Percentiles rank a stretch among this genome's conserved stretches.
These are phyloP conservation scores for Callaeas wilsoni DNA, from an alignment of 2,113 vertebrate species.

Conservation along the genomic window DNA sequence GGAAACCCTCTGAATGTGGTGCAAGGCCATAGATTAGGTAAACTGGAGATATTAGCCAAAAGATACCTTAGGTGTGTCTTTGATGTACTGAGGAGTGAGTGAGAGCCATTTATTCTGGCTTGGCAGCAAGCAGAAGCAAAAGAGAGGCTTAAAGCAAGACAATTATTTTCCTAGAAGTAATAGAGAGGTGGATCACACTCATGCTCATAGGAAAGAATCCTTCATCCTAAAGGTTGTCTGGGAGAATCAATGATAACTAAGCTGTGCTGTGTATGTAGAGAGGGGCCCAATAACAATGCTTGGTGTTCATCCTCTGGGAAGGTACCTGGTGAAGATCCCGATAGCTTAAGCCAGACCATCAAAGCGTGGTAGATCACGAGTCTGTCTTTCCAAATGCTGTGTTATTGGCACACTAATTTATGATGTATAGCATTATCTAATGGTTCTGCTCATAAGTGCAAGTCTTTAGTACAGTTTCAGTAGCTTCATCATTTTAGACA, in stretches of 20 bases:
- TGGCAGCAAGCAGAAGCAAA: neutral
- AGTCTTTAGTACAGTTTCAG: conserved; percentile 1
- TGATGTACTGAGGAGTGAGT: neutral
- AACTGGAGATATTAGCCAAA: neutral
- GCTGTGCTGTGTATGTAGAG: accelerated
- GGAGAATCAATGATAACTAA: neutral
- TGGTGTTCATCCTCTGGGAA: neutral
- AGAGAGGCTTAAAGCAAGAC: neutral
- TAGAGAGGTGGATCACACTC: neutral
- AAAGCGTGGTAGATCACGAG: neutral
- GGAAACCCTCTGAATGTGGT: neutral
- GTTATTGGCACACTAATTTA: neutral
- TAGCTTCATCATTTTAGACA: neutral
- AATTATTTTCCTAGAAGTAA: neutral
- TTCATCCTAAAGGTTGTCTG: neutral
- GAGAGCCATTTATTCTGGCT: neutral
- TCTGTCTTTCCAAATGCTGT: neutral
- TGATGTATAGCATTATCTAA: neutral
- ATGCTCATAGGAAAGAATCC: neutral
- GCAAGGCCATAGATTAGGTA: neutral
- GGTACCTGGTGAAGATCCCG: neutral
- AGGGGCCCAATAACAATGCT: neutral
- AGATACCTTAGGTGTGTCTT: neutral
- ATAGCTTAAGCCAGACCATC: neutral
- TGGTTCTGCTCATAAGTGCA: neutral